phyloP scores from a whole-genome alignment of 64 coral and sea anemone genomes.

The Pocillopora damicornis region DNA sequence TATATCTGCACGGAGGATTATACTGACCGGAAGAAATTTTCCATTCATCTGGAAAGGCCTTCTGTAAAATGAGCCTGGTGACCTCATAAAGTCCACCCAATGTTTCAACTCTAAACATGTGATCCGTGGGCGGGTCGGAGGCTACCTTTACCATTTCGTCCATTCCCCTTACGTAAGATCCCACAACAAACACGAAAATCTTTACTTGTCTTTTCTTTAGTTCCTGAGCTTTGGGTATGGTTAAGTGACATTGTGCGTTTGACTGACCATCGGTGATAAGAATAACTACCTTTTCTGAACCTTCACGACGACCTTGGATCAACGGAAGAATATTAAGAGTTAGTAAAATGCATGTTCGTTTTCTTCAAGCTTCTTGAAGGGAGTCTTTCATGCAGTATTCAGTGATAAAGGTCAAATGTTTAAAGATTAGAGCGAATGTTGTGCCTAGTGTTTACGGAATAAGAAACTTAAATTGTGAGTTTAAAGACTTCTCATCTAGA shows the following conservation, averaged over 20 bases:
- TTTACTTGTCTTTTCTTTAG: background rate
- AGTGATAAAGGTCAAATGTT: no score
- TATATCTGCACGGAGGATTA: background rate
- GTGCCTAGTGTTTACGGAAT: no score
- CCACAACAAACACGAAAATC: conserved; percentile 16
- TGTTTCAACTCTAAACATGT: conserved; percentile 16
- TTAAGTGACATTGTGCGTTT: background rate
- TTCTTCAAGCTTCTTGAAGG: no score
- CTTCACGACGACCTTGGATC: background rate
- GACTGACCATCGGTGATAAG: conserved; percentile 40
- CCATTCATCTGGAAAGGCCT: background rate
- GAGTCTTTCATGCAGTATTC: no score
- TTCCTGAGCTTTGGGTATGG: background rate
- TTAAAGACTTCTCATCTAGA: no score
- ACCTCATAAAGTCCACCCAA: background rate
- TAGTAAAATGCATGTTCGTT: no score
- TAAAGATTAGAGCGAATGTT: no score
- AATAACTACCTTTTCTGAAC: background rate
- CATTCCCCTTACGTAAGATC: background rate
- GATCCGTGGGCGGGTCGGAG: background rate
- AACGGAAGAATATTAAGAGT: background rate
- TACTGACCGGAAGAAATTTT: background rate
- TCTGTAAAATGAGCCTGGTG: background rate
- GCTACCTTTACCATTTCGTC: conserved; percentile 23
- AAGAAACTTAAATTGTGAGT: no score